Evolutionary conservation across 2,113 vertebrate genomes (phyloP).

Genomic region (Montifringilla adamsi): DNA sequence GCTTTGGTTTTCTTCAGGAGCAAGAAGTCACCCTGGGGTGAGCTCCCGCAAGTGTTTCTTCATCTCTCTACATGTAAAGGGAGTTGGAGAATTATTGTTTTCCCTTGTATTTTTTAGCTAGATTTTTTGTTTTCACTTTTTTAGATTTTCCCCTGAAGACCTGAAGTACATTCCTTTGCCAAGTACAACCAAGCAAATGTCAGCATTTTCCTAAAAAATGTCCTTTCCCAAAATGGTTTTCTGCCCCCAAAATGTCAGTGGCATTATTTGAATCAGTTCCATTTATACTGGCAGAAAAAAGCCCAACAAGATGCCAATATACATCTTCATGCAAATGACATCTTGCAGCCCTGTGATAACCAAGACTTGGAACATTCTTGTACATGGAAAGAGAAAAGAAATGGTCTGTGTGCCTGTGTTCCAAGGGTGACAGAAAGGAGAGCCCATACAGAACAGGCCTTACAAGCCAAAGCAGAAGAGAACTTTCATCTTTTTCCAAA

Average conservation of each 20-base stretch:
- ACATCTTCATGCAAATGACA: constrained; percentile 14
- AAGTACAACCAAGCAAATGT: neutral
- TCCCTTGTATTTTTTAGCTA: neutral
- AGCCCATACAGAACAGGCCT: neutral
- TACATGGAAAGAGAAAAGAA: neutral
- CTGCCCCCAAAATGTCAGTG: neutral
- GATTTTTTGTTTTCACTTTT: neutral
- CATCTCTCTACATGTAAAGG: neutral
- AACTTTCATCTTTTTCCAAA: constrained; percentile 59
- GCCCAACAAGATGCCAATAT: neutral
- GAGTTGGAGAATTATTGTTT: neutral
- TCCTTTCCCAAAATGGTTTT: neutral
- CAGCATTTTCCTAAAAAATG: neutral
- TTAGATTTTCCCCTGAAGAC: neutral
- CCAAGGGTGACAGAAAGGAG: neutral
- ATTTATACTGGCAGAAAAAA: neutral
- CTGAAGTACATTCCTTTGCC: neutral
- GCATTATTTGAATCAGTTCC: neutral
- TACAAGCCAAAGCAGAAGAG: neutral
- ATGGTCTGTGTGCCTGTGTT: neutral
- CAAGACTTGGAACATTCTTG: constrained; percentile 31
- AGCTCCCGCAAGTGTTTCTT: neutral
- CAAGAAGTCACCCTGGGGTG: neutral
- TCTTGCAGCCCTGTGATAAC: constrained; percentile 52
- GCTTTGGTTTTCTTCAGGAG: neutral